Conservation (phyloP, 2,797 vertebrate genomes). For the Gymnocypris eckloni region DNA sequence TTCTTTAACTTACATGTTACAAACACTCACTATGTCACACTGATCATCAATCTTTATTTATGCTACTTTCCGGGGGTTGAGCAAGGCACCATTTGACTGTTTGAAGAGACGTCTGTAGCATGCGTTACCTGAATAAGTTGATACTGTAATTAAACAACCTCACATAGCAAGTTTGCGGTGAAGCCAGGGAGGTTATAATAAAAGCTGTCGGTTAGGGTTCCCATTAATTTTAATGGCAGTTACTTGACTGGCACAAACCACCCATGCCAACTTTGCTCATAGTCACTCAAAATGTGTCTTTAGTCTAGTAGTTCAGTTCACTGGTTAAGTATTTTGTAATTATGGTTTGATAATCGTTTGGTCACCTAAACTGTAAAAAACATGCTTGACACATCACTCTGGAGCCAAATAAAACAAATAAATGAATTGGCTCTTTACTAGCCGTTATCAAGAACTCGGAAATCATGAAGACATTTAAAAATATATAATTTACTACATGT, state of each 20-base stretch:
- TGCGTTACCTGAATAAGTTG: neutral
- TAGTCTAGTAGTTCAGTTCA: neutral
- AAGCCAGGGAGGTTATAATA: neutral
- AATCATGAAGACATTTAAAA: no score
- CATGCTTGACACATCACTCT: neutral
- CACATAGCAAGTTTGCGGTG: neutral
- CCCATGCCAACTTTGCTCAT: neutral
- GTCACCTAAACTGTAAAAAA: neutral
- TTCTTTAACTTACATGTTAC: no score
- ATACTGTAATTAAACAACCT: neutral
- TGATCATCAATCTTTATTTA: neutral
- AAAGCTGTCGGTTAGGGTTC: neutral
- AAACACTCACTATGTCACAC: no score
- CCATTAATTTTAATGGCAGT: neutral
- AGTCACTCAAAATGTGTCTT: neutral
- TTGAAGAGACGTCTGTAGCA: neutral
- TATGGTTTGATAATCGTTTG: neutral
- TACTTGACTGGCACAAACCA: neutral
- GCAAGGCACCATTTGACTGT: neutral
- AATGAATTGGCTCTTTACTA: neutral
- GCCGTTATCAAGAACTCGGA: no score
- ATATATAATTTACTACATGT: no score
- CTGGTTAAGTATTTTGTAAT: neutral
- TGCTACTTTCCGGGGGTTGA: neutral
- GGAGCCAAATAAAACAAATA: neutral